Percentiles rank a stretch among this genome's conserved stretches.
Conservation (phyloP, 2,113 vertebrate species). For the Lagopus leucura region DNA sequence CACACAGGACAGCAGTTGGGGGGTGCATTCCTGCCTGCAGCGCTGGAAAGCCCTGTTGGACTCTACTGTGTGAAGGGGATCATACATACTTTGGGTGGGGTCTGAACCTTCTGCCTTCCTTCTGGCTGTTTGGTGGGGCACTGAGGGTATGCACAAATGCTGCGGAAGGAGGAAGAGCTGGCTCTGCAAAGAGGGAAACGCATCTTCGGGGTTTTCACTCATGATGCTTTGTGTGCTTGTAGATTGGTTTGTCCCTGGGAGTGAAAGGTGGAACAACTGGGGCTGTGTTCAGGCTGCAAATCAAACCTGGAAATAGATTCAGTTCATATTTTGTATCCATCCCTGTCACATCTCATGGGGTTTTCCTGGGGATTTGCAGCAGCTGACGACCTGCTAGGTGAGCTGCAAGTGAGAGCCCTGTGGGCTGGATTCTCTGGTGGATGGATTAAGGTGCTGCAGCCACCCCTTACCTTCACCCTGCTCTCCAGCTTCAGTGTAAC, state of each 20-base stretch:
- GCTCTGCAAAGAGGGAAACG: not conserved
- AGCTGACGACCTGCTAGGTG: not conserved
- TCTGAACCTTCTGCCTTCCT: not conserved
- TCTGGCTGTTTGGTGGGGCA: rapidly evolving
- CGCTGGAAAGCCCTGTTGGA: rapidly evolving
- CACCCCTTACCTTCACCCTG: not conserved
- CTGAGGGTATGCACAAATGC: not conserved
- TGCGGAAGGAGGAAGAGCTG: not conserved
- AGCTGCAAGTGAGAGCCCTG: rapidly evolving
- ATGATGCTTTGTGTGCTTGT: not conserved
- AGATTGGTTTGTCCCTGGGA: not conserved
- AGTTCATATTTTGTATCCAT: not conserved
- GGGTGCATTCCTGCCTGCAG: not conserved
- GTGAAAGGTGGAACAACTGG: rapidly evolving
- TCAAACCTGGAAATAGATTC: not conserved
- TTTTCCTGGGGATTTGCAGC: not conserved
- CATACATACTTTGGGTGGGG: not conserved
- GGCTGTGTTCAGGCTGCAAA: rapidly evolving
- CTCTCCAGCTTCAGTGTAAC: not conserved
- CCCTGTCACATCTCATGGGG: not conserved
- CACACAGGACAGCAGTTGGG: not conserved
- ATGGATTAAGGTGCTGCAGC: not conserved
- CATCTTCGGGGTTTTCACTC: not conserved
- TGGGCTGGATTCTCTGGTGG: not conserved
- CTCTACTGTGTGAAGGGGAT: not conserved